Evolutionary conservation across 1,140 invertebrate species (phyloP).

Genomic region (Drosophila willistoni): DNA sequence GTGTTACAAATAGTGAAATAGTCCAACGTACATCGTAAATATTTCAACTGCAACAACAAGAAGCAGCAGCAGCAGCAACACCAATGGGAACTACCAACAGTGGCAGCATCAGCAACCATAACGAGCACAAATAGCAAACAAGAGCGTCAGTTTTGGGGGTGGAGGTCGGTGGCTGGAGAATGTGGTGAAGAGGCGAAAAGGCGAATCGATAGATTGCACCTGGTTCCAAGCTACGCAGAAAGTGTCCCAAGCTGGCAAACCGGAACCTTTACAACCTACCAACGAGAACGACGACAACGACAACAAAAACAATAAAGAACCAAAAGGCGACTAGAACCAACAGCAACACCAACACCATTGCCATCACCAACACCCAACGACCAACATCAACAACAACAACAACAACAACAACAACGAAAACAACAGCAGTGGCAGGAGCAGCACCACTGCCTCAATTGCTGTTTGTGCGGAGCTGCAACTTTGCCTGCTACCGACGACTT

Average conservation of each 20-base stretch:
- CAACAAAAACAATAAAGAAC: slow-evolving; percentile 58
- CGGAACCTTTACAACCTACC: slow-evolving; percentile 56
- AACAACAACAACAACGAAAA: slow-evolving; percentile 6
- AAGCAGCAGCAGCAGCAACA: slow-evolving; percentile 37
- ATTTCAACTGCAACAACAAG: slow-evolving; percentile 80
- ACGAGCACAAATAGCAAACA: slow-evolving; percentile 77
- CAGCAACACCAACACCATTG: slow-evolving; percentile 2
- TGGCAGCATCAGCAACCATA: slow-evolving; percentile 61
- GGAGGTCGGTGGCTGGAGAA: background rate
- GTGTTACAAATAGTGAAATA: slow-evolving; percentile 78
- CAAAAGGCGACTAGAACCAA: slow-evolving; percentile 34
- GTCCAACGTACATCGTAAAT: slow-evolving; percentile 81
- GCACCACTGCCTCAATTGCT: slow-evolving; percentile 5
- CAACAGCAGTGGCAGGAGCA: slow-evolving; percentile 23
- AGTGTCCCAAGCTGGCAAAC: slow-evolving; percentile 60
- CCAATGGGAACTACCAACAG: slow-evolving; percentile 24
- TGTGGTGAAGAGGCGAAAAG: slow-evolving; percentile 28
- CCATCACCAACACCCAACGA: slow-evolving; percentile 12
- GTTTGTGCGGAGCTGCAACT: slow-evolving; percentile 40
- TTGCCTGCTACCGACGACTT: slow-evolving; percentile 41
- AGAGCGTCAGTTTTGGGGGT: slow-evolving; percentile 17
- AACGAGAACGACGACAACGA: slow-evolving; percentile 32
- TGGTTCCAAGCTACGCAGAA: slow-evolving; percentile 67
- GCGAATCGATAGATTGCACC: slow-evolving; percentile 80
- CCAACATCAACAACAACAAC: background rate